phyloP scores from a whole-genome alignment of 2,888 invertebrate genomes.

The Sesamia inferens region DNA sequence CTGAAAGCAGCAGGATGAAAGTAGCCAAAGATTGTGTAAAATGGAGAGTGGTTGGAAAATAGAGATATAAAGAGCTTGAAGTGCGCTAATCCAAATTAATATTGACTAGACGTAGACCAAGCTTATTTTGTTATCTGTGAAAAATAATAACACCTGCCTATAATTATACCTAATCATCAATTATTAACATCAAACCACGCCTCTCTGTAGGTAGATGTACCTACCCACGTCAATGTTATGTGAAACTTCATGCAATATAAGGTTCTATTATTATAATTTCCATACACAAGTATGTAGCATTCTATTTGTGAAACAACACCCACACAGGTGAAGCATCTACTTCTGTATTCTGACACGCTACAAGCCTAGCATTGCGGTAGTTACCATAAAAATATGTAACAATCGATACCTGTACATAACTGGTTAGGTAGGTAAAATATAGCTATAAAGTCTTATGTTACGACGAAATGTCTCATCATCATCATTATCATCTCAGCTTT shows the following conservation, averaged over 20 bases:
- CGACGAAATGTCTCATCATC: not conserved
- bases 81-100: too few species aligned
- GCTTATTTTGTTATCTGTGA: not conserved
- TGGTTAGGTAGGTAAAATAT: not conserved
- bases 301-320: conserved; percentile 4
- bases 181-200: not conserved
- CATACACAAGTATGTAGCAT: not conserved
- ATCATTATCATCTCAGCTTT: too few species aligned
- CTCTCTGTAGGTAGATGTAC: not conserved
- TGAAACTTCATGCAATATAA: too few species aligned
- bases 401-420: conserved; percentile 38
- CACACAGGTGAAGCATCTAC: not conserved
- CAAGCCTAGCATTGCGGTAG: conserved; percentile 38
- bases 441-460: conserved; percentile 17
- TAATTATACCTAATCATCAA: not conserved
- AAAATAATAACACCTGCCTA: not conserved
- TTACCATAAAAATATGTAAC: conserved; percentile 56
- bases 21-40: not conserved
- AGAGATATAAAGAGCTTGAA: not conserved
- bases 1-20: not conserved
- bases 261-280: not conserved
- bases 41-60: not conserved
- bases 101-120: too few species aligned
- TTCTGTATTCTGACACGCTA: conserved; percentile 19
- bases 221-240: not conserved